Evolutionary conservation across 2,888 invertebrate species (phyloP).

Genomic region (Furcula furcula): DNA sequence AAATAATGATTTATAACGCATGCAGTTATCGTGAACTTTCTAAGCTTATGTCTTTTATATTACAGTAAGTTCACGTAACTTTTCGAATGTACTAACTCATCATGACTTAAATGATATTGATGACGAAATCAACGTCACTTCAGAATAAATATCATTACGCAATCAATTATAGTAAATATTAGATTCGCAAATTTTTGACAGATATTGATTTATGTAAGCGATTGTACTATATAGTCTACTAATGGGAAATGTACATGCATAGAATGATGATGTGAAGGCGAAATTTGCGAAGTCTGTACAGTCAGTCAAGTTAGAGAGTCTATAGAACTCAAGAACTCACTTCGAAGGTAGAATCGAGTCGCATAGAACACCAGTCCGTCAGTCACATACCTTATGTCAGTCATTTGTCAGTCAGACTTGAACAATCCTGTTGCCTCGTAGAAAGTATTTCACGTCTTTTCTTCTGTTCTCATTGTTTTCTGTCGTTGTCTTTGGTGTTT

Average conservation of each 20-base stretch:
- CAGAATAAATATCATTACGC: too few relatives aligned
- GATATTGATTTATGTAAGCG: constrained; percentile 9
- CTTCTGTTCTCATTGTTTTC: constrained; percentile 47
- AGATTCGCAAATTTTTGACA: constrained; percentile 13
- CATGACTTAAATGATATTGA: too few relatives aligned
- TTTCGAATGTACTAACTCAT: too few relatives aligned
- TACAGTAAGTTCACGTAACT: too few relatives aligned
- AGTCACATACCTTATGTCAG: constrained; percentile 54
- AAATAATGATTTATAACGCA: neutral
- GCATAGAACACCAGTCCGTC: constrained; percentile 18
- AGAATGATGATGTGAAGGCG: constrained; percentile 12
- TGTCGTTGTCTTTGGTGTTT: constrained; percentile 43
- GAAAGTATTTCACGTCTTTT: constrained; percentile 70
- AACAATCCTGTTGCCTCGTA: constrained; percentile 75
- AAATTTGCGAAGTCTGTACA: constrained; percentile 30
- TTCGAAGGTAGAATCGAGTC: constrained; percentile 5
- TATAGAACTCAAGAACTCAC: constrained; percentile 9
- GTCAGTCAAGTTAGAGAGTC: constrained; percentile 14
- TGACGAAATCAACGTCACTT: too few relatives aligned
- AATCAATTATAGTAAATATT: too few relatives aligned
- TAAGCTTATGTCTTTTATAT: too few relatives aligned
- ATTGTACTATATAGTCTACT: constrained; percentile 1
- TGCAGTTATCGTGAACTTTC: too few relatives aligned
- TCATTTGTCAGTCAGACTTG: constrained; percentile 69
- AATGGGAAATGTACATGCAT: constrained; percentile 5